Percentiles rank a stretch among this genome's conserved stretches.
These are phyloP conservation scores for Promerops cafer DNA, from an alignment of 2,113 vertebrate genomes.

Conservation along the genomic window DNA sequence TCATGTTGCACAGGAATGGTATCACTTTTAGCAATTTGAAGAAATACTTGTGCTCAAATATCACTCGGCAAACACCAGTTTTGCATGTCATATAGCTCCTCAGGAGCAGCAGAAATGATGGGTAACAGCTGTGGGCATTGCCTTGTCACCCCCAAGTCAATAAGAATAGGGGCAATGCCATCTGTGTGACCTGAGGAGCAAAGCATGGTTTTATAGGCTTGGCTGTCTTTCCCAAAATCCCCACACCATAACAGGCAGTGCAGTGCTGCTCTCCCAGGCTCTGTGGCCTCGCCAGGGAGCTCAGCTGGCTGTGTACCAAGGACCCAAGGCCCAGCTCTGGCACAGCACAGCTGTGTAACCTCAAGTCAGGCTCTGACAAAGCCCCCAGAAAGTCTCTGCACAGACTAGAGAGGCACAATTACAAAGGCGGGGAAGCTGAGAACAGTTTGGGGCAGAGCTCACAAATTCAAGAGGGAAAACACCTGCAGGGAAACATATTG, in stretches of 20 bases:
- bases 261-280: not conserved
- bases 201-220: not conserved
- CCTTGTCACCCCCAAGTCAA: not conserved
- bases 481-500: not conserved
- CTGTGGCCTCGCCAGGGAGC: not conserved
- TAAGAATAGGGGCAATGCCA: not conserved
- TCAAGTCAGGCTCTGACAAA: not conserved
- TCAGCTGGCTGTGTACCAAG: not conserved
- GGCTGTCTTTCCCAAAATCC: not conserved
- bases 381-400: not conserved
- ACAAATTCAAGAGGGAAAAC: not conserved
- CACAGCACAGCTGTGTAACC: not conserved
- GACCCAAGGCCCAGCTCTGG: not conserved
- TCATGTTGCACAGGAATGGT: not conserved
- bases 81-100: not conserved
- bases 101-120: not conserved
- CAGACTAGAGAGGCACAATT: not conserved
- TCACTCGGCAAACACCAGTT: not conserved
- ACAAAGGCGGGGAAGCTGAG: not conserved
- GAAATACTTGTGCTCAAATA: not conserved
- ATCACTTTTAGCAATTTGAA: not conserved
- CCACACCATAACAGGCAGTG: not conserved
- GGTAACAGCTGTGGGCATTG: not conserved
- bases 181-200: not conserved
- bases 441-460: not conserved